Base-by-base conservation (phyloP, 2,888 invertebrate species). In the Meandrusa payeni region DNA sequence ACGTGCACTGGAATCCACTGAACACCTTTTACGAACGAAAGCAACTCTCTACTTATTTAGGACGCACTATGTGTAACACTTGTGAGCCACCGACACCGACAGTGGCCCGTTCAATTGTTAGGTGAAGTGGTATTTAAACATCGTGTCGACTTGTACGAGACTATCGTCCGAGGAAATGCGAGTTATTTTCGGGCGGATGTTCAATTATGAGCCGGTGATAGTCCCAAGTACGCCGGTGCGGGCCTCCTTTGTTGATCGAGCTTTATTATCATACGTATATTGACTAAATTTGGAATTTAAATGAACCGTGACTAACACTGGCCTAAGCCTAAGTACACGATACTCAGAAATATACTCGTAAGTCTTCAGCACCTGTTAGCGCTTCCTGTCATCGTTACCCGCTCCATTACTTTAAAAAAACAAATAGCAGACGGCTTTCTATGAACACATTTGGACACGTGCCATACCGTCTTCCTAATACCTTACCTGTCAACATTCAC, bases 131-230 rank as follows among this genome's bases (percentile, higher is more conserved):
- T 29, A 40, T 43, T 44, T 37, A 38, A 40, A 48, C 41, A 39
- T n/a, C 37, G 24, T 48, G 40, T 40, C 48, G 46, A 22, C 29
- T 57, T 57, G 57, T 64, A 20, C 13, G 19, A 33, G 33, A 26
- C 17, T 22, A 20, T 20, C 54, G 61, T 61, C n/a, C 54, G 69
- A 77, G 79, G 81, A 80, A 82, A 78, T 80, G 61, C n/a, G 67
- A 74, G 77, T 79, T 79, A 80, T 73, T 74, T 77, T 76, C 53
- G 75, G 69, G 69, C 87, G 87, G 87, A 87, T 86, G 85, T 87
- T 86, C 81, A 86, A 86, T 87, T 86, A 87, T 79, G 38, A 67
- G 63, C 59, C 71, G 70, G 75, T 75, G 69, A 70, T 66, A 65
- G 68, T 67, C 68, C n/a, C 66, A 66, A 69, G 65, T 65, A 60